Conservation (phyloP, 2,888 invertebrate genomes). For the Cerceris ruficornis region DNA sequence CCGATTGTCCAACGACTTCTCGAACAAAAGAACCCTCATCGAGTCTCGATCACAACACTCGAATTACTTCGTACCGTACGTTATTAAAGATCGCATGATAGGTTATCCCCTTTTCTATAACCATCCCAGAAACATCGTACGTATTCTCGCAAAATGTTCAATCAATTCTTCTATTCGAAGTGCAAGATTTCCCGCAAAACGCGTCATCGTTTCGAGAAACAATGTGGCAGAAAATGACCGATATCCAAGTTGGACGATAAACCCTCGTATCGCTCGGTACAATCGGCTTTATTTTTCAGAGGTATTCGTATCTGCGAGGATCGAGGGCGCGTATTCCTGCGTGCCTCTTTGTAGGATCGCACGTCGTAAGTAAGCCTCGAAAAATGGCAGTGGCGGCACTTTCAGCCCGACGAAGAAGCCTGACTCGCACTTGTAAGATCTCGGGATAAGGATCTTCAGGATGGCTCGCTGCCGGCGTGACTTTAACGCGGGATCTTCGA, state of each 20-base stretch:
- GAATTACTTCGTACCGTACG: conserved; percentile 23
- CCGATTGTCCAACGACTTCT: conserved; percentile 11
- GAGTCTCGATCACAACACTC: not conserved
- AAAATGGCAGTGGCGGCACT: conserved; percentile 46
- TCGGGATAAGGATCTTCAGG: conserved; percentile 58
- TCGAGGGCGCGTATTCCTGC: conserved; percentile 2
- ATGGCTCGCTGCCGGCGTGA: conserved; percentile 47
- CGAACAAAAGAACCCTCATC: conserved; percentile 52
- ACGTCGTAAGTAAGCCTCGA: conserved; percentile 40
- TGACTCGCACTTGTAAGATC: conserved; percentile 39
- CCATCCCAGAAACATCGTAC: not conserved
- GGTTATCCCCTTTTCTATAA: not conserved
- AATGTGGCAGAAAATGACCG: not conserved
- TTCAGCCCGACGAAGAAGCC: conserved; percentile 27
- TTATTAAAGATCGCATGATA: not conserved
- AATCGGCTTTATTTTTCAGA: conserved; percentile 12
- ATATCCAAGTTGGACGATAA: not conserved
- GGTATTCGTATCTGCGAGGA: not conserved
- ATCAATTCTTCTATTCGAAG: not conserved
- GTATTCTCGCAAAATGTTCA: not conserved
- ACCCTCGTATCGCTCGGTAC: conserved; percentile 2
- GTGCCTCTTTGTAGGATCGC: conserved; percentile 30
- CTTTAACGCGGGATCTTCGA: conserved; percentile 51
- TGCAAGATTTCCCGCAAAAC: not conserved
- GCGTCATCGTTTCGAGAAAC: too few relatives aligned